Percentiles rank a stretch among this genome's conserved stretches.
Evolutionary conservation across 2,797 vertebrate species (phyloP).

Genomic region (Gephyroberyx darwinii): DNA sequence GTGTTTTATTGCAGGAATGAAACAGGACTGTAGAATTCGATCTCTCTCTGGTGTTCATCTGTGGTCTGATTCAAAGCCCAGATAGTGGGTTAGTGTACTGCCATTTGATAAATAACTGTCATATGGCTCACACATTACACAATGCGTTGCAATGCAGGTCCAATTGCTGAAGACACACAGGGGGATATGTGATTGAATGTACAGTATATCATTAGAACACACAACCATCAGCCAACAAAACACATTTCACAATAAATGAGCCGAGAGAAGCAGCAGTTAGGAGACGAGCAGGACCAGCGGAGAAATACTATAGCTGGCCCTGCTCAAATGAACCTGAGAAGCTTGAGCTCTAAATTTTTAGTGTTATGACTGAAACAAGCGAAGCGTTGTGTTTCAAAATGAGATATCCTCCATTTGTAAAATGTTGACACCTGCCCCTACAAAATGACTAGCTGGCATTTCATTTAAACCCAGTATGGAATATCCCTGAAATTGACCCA

Average conservation of each 20-base stretch:
- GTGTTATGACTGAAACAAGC: constrained; percentile 59
- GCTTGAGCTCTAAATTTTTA: constrained; percentile 30
- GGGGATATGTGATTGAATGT: constrained; percentile 56
- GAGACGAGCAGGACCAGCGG: constrained; percentile 10
- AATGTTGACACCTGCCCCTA: constrained; percentile 21
- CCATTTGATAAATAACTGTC: constrained; percentile 66
- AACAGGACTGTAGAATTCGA: constrained; percentile 41
- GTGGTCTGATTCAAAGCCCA: constrained; percentile 65
- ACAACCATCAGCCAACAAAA: constrained; percentile 47
- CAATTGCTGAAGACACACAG: constrained; percentile 54
- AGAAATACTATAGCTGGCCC: not conserved
- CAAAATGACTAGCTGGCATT: constrained; percentile 7
- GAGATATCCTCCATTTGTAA: constrained; percentile 36
- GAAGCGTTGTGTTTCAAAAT: constrained; percentile 17
- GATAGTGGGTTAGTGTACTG: constrained; percentile 51
- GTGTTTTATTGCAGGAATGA: constrained; percentile 45
- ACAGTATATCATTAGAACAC: constrained; percentile 28
- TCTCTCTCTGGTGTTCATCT: constrained; percentile 35
- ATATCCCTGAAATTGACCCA: not conserved
- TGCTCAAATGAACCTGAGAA: not conserved
- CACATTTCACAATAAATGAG: constrained; percentile 54
- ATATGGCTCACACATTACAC: constrained; percentile 72
- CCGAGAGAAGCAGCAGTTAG: constrained; percentile 41
- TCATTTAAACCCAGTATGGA: not conserved
- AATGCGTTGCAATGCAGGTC: constrained; percentile 51